A percentile compares a stretch with the other conserved stretches of the same genome.
Evolutionary conservation across 2,113 vertebrate genomes (phyloP).

Genomic region (Pygoscelis adeliae): DNA sequence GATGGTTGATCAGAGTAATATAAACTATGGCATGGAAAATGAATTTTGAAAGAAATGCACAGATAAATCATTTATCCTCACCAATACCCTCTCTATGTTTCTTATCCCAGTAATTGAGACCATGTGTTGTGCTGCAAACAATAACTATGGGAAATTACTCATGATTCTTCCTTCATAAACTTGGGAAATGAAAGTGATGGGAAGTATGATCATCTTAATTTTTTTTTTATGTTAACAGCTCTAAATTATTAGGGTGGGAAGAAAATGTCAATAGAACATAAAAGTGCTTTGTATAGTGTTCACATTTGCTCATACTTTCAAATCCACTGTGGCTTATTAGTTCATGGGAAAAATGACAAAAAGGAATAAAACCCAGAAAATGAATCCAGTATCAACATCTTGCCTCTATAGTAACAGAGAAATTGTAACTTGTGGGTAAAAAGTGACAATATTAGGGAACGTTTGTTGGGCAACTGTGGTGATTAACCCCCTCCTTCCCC

Average conservation of each 20-base stretch:
- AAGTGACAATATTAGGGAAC: conserved; percentile 63
- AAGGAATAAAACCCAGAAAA: conserved; percentile 71
- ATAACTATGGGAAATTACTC: conserved; percentile 70
- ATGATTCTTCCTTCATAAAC: conserved; percentile 52
- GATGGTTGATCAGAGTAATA: neutral
- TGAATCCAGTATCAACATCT: conserved; percentile 77
- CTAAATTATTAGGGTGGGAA: conserved; percentile 74
- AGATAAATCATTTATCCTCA: conserved; percentile 61
- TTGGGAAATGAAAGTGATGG: conserved; percentile 66
- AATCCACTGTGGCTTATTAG: conserved; percentile 78
- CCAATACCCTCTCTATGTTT: conserved; percentile 41
- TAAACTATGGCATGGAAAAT: conserved; percentile 31
- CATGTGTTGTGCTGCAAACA: conserved; percentile 69
- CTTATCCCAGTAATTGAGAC: conserved; percentile 69
- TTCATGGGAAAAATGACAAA: conserved; percentile 80
- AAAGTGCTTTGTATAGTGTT: conserved; percentile 70
- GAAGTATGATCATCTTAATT: conserved; percentile 50
- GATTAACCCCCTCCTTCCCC: conserved; percentile 26
- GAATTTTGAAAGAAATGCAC: conserved; percentile 36
- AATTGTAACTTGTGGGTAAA: conserved; percentile 62
- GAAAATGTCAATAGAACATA: conserved; percentile 70
- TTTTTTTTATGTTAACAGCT: conserved; percentile 67
- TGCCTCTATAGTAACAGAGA: conserved; percentile 73
- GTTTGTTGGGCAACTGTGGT: neutral
- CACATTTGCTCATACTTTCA: conserved; percentile 69